Evolutionary conservation across 37 sponge, comb jelly and placozoan species (phyloP), one percentile per base, ranked within the genome.

Genomic region (Ephydatia muelleri): DNA sequence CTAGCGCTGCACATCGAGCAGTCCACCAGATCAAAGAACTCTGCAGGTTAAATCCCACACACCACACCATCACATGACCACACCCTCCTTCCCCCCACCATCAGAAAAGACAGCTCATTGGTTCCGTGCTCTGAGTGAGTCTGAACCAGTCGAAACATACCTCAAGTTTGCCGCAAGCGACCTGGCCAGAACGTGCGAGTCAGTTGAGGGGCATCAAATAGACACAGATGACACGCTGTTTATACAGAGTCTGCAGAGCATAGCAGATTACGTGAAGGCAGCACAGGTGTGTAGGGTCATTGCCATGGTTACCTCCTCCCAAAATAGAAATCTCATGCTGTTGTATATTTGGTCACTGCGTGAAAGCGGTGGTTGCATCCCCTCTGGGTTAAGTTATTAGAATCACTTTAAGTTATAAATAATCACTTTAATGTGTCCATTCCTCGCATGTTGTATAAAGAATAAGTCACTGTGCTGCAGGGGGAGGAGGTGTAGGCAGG

Each of bases 181-280:
- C 29, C 87, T 93, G 28, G 68, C 87, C 14, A 83, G 91, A 12
- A 86, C 84, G 28, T 89, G 90, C 84, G 93, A 86, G 27, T 78
- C 77, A 33, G 78, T 89, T 72, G 90, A 93, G 67, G 37, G 76
- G 11, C 71, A 78, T 1, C 81, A 88, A 38, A 74, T 69, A 25
- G 92, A 91, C 75, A 72, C 73, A 0, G 95, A 88, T 21, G 89
- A 94, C 28, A 48, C 73, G 74, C 81, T 88, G 27, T 78, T 87
- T 40, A 39, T 90, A n/a, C 95, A 91, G 67, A 90, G 91, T 43
- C 81, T 94, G 4, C 79, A 88, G 73, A 88, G 92, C 68, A 84
- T 88, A 21, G 82, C 88, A 39, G 86, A 85, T n/a, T 91, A 91
- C 77, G 49, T 94, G 32, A 78, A 78, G 47, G 67, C 82, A 38